Base-by-base conservation (phyloP, 2,888 invertebrate genomes). In the Drosophila atripex region DNA sequence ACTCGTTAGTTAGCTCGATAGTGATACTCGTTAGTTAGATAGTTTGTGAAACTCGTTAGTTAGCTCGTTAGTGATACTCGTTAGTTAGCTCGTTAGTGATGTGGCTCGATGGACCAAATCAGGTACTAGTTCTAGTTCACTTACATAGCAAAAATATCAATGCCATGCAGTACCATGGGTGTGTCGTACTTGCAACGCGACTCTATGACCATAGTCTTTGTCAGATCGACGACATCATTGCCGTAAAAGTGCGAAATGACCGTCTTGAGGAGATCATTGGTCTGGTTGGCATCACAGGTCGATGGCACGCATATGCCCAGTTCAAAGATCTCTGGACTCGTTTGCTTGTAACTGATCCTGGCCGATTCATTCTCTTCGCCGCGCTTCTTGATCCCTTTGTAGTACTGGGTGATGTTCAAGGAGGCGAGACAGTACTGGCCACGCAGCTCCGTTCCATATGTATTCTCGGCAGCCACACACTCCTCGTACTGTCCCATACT, bases 401-500 rank as follows among this genome's bases (percentile, higher is more conserved):
- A 80, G 53, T 78, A 88, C 11, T 76, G 39, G 11, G 87, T 87
- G 8, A 91, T 80, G 9, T 91, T 90, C 14, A 91, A 61, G 1
- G 66, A 78, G 3, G 90, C 75, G 53, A 92, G 71, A 59, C 92
- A 92, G 59, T 92, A 92, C 76, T 92, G 91, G 38, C 92, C 92
- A 12, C 80, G 80, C 7, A 92, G 77, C 12, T 65, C 75, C 18
- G 85, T 76, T 12, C 78, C 77, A 5, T 78, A 78, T 7, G 79
- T 72, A 6, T 74, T 75, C 0, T 79, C 64, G 3, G 92, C 89
- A 1, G 85, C 86, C 46, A 93, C 77, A 60, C 93, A 93, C 75
- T 93, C 90, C 73, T 93, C 92, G 71, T 90, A 93, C 59, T 90
- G 90, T 5, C 93, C 93, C 71, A 92, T 88, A 58, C 92, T 91